Evolutionary conservation across 2,797 vertebrate species (phyloP), one percentile per base, ranked within the genome.

Genomic region (Notolabrus celidotus): DNA sequence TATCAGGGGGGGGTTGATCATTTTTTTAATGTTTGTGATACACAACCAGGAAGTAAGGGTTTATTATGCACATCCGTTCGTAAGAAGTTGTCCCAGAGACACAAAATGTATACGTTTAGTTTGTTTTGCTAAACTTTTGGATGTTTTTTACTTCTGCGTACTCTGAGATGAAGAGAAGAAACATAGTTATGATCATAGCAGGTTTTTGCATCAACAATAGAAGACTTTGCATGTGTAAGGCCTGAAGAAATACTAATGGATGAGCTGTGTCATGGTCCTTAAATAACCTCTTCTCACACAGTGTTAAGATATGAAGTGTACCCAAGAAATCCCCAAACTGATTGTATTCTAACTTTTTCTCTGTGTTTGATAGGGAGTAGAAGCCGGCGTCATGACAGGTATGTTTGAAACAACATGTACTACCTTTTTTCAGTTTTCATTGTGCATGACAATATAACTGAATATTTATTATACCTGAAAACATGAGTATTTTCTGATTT

Each of bases 311-410:
- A n/a, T 46, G 59, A 27, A 33, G 55, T 39, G 53, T 20, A 19
- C 2, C 25, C 5, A 8, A 10, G 4, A 19, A 42, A 11, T 57
- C 31, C 62, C 5, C 72, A 62, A n/a, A 23, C n/a, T n/a, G 1
- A 36, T 34, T 12, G 10, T 23, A 16, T 54, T 27, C 65, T 12
- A 31, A 58, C 39, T 41, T 27, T 1, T 63, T 42, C 2, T 7
- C 36, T 86, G 27, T 58, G 15, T 60, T 23, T 4, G 38, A 2
- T 45, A 98, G 96, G 94, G 92, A 57, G 93, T 93, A 33, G 96
- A 98, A 20, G 83, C 96, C 49, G 94, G 96, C 2, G 12, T 95
- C 20, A 96, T 95, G 91, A 88, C 96, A 88, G 93, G 97, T 97
- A 94, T 85, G 89, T 77, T 76, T 63, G 0, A 42, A 41, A 7